Conservation (phyloP, 2,888 invertebrate species). For the Drosophila multiciliata region DNA sequence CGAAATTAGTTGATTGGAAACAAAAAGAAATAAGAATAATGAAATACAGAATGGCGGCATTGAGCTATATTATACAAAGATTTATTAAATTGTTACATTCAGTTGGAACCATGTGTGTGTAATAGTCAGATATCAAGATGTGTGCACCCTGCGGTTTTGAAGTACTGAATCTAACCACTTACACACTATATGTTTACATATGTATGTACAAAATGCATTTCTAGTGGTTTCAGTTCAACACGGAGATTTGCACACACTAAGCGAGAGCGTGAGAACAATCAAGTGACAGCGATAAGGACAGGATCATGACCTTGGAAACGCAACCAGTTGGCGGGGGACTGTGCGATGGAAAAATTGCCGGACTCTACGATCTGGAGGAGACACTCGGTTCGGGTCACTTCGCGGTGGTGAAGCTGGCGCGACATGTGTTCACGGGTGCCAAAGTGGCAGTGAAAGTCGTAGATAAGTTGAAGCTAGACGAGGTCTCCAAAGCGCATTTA, state of each 20-base stretch:
- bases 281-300: slow-evolving; percentile 42
- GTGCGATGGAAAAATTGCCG: slow-evolving; percentile 93
- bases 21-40: slow-evolving; percentile 11
- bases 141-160: slow-evolving; percentile 23
- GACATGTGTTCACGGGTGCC: slow-evolving; percentile 99
- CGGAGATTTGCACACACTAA: slow-evolving; percentile 39
- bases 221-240: slow-evolving; percentile 47
- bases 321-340: slow-evolving; percentile 71
- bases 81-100: slow-evolving; percentile 8
- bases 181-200: background rate
- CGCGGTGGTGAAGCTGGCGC: slow-evolving; percentile 98
- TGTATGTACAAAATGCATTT: slow-evolving; percentile 35
- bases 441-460: slow-evolving; percentile 99
- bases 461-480: slow-evolving; percentile 98
- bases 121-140: slow-evolving; percentile 17
- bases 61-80: background rate
- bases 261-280: slow-evolving; percentile 19
- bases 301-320: slow-evolving; percentile 76
- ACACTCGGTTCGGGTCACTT: slow-evolving; percentile 99
- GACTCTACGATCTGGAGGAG: slow-evolving; percentile 98
- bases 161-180: slow-evolving; percentile 21
- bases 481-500: slow-evolving; percentile 97
- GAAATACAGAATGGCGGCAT: slow-evolving; percentile 17
- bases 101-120: slow-evolving; percentile 16
- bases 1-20: slow-evolving; percentile 28